These are phyloP conservation scores for Misgurnus mizolepis DNA, from an alignment of 2,113 vertebrate genomes.

Conservation along the genomic window DNA sequence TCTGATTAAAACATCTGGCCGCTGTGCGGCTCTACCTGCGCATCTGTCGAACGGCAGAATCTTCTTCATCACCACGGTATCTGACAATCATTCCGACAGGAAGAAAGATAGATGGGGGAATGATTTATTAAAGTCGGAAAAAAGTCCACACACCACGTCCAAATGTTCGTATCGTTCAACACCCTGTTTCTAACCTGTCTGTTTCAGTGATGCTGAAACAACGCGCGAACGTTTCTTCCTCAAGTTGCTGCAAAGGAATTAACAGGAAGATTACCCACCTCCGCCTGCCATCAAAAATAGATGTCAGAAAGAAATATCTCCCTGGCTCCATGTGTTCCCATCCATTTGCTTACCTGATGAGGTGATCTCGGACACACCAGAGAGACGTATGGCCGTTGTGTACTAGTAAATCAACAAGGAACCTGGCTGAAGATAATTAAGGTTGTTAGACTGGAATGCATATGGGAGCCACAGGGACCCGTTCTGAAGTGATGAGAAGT, in stretches of 20 bases:
- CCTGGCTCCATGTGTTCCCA: not conserved
- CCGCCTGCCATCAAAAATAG: conserved; percentile 26
- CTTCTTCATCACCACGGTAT: conserved; percentile 50
- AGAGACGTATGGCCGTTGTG: conserved; percentile 16
- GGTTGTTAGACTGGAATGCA: conserved; percentile 49
- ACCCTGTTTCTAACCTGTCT: conserved; percentile 20
- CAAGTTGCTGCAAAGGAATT: not conserved
- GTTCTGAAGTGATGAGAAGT: conserved; percentile 17
- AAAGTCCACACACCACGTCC: conserved; percentile 8
- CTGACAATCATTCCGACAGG: conserved; percentile 58
- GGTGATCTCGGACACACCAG: conserved; percentile 30
- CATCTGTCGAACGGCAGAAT: conserved; percentile 53
- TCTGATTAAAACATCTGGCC: conserved; percentile 49
- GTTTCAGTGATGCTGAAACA: conserved; percentile 9
- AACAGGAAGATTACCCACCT: conserved; percentile 27
- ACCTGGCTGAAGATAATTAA: conserved; percentile 50
- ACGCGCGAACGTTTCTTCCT: conserved; percentile 4
- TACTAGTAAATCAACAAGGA: conserved; percentile 30
- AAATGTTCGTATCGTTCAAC: conserved; percentile 34
- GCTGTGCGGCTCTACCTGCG: conserved; percentile 36
- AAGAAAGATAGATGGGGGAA: conserved; percentile 30
- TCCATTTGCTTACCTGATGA: not conserved
- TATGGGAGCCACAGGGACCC: conserved; percentile 40
- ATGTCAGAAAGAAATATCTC: conserved; percentile 26
- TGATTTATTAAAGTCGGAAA: conserved; percentile 59